Percentiles rank a stretch among this genome's conserved stretches.
Conservation (phyloP, 1,140 invertebrate species). For the Thalassaphorura encarpata region DNA sequence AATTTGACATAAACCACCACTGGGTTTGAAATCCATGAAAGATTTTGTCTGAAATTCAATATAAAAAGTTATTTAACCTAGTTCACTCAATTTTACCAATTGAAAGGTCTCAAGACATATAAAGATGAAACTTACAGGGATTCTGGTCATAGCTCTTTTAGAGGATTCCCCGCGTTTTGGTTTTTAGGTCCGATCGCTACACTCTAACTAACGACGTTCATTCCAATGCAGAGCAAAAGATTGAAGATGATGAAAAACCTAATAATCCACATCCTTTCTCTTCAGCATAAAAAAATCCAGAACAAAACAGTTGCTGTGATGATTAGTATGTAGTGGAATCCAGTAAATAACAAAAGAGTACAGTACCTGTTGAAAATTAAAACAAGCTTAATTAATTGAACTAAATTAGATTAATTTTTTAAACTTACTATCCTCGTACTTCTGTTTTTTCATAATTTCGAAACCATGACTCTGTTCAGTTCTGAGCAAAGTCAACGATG, state of each 20-base stretch:
- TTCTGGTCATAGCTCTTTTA: constrained; percentile 68
- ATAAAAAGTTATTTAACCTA: constrained; percentile 22
- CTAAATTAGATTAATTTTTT: no score
- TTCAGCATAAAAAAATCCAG: constrained; percentile 81
- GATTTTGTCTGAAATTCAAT: constrained; percentile 64
- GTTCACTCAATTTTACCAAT: no score
- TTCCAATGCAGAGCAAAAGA: constrained; percentile 75
- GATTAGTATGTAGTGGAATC: constrained; percentile 67
- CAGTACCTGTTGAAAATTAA: constrained; percentile 67
- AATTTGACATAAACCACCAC: constrained; percentile 83
- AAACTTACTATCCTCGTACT: constrained; percentile 67
- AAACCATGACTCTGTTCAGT: constrained; percentile 91
- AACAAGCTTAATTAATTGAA: constrained; percentile 18
- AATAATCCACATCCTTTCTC: constrained; percentile 69
- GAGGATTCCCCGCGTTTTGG: constrained; percentile 62
- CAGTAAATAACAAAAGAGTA: constrained; percentile 73
- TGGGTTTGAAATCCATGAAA: constrained; percentile 90
- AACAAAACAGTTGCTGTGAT: constrained; percentile 75
- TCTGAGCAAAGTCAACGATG: constrained; percentile 96
- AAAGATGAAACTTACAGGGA: constrained; percentile 55
- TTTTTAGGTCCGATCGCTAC: no score
- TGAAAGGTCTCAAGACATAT: background rate
- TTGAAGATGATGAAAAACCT: constrained; percentile 99
- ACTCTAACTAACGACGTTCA: constrained; percentile 72
- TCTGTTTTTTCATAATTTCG: constrained; percentile 84